Evolutionary conservation across 2,113 vertebrate species (phyloP).

Genomic region (Puntigrus tetrazona): DNA sequence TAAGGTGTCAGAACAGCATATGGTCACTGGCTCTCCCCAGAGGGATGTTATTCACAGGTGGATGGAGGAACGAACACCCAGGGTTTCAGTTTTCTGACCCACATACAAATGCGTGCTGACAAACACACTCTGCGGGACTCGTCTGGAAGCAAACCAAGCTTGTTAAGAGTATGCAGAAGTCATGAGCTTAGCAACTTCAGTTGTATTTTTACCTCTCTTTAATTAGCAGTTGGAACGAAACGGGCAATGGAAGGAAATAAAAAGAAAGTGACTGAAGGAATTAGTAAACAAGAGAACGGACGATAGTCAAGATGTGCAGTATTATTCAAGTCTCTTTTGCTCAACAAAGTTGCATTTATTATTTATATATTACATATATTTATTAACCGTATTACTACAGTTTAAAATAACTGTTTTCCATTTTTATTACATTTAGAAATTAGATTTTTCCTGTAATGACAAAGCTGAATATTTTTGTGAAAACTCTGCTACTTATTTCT

Average conservation of each 20-base stretch:
- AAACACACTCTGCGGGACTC: constrained; percentile 59
- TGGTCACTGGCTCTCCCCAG: constrained; percentile 1
- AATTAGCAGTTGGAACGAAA: constrained; percentile 56
- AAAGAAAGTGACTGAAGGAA: constrained; percentile 6
- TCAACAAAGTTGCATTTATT: not conserved
- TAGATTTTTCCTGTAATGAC: too few relatives aligned
- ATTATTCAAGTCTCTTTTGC: not conserved
- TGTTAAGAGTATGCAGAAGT: constrained; percentile 44
- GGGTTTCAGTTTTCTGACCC: constrained; percentile 72
- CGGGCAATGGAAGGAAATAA: constrained; percentile 5
- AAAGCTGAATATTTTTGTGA: too few relatives aligned
- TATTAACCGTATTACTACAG: too few relatives aligned
- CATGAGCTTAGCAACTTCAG: constrained; percentile 59
- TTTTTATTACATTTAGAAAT: too few relatives aligned
- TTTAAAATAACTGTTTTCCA: not conserved
- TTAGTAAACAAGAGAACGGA: not conserved
- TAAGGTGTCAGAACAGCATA: not conserved
- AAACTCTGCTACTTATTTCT: too few relatives aligned
- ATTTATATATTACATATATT: too few relatives aligned
- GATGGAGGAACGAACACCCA: constrained; percentile 56
- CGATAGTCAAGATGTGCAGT: not conserved
- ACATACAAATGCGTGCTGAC: constrained; percentile 64
- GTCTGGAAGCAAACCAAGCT: constrained; percentile 53
- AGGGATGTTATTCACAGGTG: constrained; percentile 45
- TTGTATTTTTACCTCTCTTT: constrained; percentile 64